Evolutionary conservation across 2,888 invertebrate genomes (phyloP).

Genomic region (Cactoblastis cactorum): DNA sequence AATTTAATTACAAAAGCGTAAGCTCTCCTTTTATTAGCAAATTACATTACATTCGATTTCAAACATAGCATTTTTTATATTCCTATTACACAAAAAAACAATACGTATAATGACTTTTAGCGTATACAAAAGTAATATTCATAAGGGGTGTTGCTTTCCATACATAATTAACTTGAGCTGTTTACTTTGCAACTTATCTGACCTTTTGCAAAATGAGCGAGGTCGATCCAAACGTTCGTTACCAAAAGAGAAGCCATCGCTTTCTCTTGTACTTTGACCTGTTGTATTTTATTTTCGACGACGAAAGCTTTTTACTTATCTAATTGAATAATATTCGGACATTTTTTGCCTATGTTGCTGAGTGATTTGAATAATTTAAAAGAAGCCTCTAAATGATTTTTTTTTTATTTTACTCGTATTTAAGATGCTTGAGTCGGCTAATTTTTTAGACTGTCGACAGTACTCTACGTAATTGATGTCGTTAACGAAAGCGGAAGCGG

Average conservation of each 20-base stretch:
- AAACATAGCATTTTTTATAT: neutral
- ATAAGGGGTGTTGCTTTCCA: slow-evolving; percentile 17
- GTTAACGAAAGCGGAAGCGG: neutral
- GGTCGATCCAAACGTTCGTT: slow-evolving; percentile 28
- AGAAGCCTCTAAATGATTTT: slow-evolving; percentile 30
- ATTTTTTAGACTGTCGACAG: slow-evolving; percentile 1
- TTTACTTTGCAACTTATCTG: slow-evolving; percentile 24
- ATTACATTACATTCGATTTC: neutral
- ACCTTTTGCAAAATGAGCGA: slow-evolving; percentile 24
- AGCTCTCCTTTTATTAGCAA: too few relatives aligned
- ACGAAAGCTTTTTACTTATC: slow-evolving; percentile 32
- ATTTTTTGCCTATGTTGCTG: slow-evolving; percentile 14
- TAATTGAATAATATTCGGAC: slow-evolving; percentile 42
- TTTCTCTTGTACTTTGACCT: slow-evolving; percentile 25
- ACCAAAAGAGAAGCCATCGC: slow-evolving; percentile 19
- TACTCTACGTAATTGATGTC: neutral
- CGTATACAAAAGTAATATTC: neutral
- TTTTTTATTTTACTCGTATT: slow-evolving; percentile 5
- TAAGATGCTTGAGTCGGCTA: slow-evolving; percentile 15
- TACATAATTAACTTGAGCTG: slow-evolving; percentile 29
- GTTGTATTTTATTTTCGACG: slow-evolving; percentile 31
- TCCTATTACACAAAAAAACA: neutral
- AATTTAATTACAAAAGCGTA: too few relatives aligned
- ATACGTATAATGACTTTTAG: neutral
- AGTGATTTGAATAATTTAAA: slow-evolving; percentile 48